A percentile compares a stretch with the other conserved stretches of the same genome.
phyloP scores from a whole-genome alignment of 2,888 invertebrate genomes.

The Cataglyphis livida region DNA sequence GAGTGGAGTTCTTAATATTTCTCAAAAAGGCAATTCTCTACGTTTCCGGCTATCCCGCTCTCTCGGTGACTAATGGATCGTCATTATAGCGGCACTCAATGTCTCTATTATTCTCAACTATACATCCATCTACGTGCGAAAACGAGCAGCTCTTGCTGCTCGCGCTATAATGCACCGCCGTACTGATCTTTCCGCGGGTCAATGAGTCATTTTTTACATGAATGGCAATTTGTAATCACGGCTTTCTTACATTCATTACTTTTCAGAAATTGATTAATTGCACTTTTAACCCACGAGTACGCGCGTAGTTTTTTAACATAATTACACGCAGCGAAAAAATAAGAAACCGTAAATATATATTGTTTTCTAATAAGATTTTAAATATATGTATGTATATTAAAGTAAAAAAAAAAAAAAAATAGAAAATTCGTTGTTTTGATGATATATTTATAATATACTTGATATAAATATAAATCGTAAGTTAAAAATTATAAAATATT shows the following conservation, averaged over 20 bases:
- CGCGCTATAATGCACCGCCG: slow-evolving; percentile 16
- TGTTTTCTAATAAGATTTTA: background rate
- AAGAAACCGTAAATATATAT: background rate
- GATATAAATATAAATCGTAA: background rate
- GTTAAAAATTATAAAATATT: background rate
- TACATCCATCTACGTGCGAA: slow-evolving; percentile 25
- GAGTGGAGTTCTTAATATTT: slow-evolving; percentile 25
- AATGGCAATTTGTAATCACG: slow-evolving; percentile 20
- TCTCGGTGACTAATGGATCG: slow-evolving; percentile 35
- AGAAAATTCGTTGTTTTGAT: background rate
- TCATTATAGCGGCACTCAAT: slow-evolving; percentile 30
- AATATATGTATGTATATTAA: background rate
- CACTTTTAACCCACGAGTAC: slow-evolving; percentile 11
- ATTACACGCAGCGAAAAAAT: slow-evolving; percentile 1
- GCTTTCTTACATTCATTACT: slow-evolving; percentile 10
- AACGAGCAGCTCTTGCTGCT: slow-evolving; percentile 8
- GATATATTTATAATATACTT: background rate
- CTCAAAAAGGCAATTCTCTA: slow-evolving; percentile 30
- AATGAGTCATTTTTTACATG: slow-evolving; percentile 59
- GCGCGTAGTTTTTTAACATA: background rate
- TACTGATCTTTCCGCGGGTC: slow-evolving; percentile 62
- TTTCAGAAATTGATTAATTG: slow-evolving; percentile 36
- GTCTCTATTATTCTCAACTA: slow-evolving; percentile 45
- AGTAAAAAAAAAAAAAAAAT: background rate
- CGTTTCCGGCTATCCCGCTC: slow-evolving; percentile 36